These are phyloP conservation scores for Anguilla pacifica DNA, from an alignment of 2,797 vertebrate genomes.

Conservation along the genomic window DNA sequence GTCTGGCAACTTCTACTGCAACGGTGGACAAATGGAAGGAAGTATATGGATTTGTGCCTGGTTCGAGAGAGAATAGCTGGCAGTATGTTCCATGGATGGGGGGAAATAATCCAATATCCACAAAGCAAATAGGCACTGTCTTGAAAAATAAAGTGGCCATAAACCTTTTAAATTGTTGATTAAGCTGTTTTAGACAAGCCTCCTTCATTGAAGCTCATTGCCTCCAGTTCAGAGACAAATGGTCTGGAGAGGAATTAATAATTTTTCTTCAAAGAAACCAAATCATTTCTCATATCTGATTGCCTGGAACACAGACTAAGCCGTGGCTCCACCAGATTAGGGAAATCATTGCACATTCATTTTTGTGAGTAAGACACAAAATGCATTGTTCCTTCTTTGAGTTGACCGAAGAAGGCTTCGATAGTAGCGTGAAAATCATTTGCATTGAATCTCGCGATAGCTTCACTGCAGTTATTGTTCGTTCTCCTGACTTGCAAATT, in stretches of 20 bases:
- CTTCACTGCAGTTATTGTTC: neutral
- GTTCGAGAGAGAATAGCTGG: neutral
- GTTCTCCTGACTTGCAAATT: neutral
- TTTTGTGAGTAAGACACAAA: too few relatives aligned
- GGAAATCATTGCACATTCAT: too few relatives aligned
- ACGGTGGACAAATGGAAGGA: neutral
- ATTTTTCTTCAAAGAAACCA: neutral
- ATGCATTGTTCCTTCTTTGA: too few relatives aligned
- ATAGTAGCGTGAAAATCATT: too few relatives aligned
- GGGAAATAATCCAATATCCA: neutral
- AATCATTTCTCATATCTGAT: neutral
- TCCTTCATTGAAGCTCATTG: neutral
- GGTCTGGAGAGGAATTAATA: neutral
- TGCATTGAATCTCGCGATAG: neutral
- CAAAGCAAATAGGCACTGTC: neutral
- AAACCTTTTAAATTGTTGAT: neutral
- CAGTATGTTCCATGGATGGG: neutral
- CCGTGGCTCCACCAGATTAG: too few relatives aligned
- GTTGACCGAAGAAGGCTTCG: too few relatives aligned
- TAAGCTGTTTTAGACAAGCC: neutral
- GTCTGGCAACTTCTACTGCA: neutral
- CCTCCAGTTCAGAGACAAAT: neutral
- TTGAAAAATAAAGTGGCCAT: neutral
- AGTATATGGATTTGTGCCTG: neutral
- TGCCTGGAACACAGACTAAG: too few relatives aligned